phyloP scores from a whole-genome alignment of 2,797 vertebrate genomes.

The Tauraco hartlaubi region DNA sequence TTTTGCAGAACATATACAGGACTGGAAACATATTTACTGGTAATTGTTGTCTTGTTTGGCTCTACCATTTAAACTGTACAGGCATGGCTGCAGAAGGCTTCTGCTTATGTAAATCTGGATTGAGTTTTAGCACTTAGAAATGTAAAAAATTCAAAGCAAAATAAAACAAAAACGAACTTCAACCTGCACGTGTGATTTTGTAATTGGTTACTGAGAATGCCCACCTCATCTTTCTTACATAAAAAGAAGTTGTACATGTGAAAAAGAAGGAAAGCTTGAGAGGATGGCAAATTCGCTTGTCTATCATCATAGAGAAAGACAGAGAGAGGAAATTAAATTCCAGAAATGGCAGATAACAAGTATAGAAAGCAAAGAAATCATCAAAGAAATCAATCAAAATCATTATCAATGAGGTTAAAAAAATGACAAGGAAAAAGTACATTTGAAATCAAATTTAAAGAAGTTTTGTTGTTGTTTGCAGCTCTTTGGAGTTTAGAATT shows the following conservation, averaged over 20 bases:
- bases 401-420: not conserved
- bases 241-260: not conserved
- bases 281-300: not conserved
- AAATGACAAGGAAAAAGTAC: not conserved
- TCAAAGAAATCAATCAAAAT: not conserved
- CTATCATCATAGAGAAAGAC: not conserved
- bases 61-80: not conserved
- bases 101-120: not conserved
- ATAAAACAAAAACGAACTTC: not conserved
- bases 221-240: not conserved
- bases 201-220: not conserved
- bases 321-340: not conserved
- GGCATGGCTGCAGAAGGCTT: not conserved
- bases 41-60: not conserved
- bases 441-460: not conserved
- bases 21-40: not conserved
- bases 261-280: not conserved
- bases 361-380: not conserved
- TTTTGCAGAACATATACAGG: not conserved
- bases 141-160: not conserved
- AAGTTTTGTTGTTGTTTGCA: not conserved
- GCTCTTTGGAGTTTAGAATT: not conserved
- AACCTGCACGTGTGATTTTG: not conserved
- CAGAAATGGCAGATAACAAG: not conserved
- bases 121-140: not conserved